phyloP scores from a whole-genome alignment of 2,797 vertebrate genomes.

The Threskiornis aethiopicus region DNA sequence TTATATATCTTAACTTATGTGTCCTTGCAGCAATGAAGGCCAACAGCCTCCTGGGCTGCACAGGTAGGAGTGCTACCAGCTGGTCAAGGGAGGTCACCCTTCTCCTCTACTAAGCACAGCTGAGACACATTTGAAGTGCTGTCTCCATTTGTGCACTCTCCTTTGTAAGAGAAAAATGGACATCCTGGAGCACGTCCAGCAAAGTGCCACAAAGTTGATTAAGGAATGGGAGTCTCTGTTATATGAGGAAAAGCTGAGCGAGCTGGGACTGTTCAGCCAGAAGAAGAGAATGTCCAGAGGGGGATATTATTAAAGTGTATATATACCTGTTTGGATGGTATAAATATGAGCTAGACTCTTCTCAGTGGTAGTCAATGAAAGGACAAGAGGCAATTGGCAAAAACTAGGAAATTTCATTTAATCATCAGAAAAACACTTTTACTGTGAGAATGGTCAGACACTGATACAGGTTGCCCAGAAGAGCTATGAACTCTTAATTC shows the following conservation, averaged over 20 bases:
- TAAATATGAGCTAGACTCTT: background rate
- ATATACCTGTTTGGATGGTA: background rate
- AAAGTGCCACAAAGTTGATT: background rate
- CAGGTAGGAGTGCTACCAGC: background rate
- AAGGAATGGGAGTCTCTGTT: background rate
- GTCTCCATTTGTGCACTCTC: background rate
- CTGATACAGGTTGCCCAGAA: background rate
- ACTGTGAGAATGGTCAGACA: background rate
- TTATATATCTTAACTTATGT: background rate
- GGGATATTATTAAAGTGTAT: too few species aligned
- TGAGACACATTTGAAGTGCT: background rate
- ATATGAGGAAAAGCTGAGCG: background rate
- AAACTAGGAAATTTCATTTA: background rate
- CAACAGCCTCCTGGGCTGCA: background rate
- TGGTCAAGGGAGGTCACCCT: background rate
- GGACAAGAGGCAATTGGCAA: background rate
- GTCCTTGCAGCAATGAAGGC: background rate
- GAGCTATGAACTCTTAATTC: background rate
- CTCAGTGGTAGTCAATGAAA: background rate
- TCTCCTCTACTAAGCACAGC: background rate
- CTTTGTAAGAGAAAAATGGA: background rate
- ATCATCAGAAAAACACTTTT: background rate
- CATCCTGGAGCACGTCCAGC: background rate
- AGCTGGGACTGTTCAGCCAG: background rate
- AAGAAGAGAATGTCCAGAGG: background rate